Evolutionary conservation across 2,113 vertebrate genomes (phyloP).

Genomic region (Cinclus cinclus): DNA sequence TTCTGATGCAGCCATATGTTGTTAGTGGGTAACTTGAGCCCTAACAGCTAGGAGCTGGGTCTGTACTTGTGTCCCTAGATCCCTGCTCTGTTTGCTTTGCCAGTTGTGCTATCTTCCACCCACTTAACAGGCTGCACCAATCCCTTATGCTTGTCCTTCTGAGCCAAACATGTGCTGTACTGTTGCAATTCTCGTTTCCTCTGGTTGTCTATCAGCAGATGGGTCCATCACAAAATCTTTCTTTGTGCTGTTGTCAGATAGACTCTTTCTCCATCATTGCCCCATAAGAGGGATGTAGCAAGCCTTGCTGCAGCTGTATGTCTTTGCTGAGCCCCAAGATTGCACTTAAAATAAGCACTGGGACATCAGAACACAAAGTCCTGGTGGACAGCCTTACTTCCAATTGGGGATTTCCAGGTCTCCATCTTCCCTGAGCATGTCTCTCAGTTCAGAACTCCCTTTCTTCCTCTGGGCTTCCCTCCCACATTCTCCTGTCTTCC

Average conservation of each 20-base stretch:
- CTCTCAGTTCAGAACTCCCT: background rate
- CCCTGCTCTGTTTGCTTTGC: background rate
- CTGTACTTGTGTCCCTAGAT: background rate
- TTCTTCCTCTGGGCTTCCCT: background rate
- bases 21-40: background rate
- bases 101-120: background rate
- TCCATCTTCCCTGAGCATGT: background rate
- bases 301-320: background rate
- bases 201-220: background rate
- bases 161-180: background rate
- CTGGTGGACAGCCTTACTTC: background rate
- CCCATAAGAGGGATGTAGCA: background rate
- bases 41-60: background rate
- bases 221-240: background rate
- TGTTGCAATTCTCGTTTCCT: background rate
- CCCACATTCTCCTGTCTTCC: background rate
- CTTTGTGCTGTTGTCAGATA: background rate
- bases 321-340: background rate
- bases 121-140: background rate
- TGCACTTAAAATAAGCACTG: background rate
- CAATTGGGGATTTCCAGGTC: background rate
- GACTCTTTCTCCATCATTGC: background rate
- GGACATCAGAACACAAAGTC: background rate
- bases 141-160: background rate
- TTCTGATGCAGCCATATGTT: background rate